phyloP scores from a whole-genome alignment of 2,888 invertebrate species.

The Neuroscelio doddi region DNA sequence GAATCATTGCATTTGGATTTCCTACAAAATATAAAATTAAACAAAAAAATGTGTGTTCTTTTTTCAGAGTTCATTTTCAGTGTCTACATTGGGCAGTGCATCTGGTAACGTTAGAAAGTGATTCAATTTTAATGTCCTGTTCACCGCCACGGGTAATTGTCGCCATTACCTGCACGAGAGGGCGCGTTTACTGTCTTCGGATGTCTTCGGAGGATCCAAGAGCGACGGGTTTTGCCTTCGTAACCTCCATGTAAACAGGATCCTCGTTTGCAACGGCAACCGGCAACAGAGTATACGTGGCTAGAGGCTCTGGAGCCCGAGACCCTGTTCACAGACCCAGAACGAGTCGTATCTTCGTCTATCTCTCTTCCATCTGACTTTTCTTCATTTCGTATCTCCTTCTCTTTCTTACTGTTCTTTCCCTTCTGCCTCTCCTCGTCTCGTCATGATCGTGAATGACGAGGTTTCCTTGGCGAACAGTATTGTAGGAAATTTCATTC shows the following conservation, averaged over 20 bases:
- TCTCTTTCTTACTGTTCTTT: background rate
- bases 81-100: slow-evolving; percentile 23
- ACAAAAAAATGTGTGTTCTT: slow-evolving; percentile 8
- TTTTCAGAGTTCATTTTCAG: no score
- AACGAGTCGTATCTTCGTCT: slow-evolving; percentile 14
- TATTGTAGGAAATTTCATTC: slow-evolving; percentile 33
- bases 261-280: slow-evolving; percentile 58
- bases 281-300: slow-evolving; percentile 47
- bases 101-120: slow-evolving; percentile 44
- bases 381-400: background rate
- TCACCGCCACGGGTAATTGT: slow-evolving; percentile 63
- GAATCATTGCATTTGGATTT: background rate
- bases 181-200: slow-evolving; percentile 60
- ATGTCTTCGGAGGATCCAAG: slow-evolving; percentile 53
- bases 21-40: slow-evolving; percentile 6
- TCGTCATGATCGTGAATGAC: slow-evolving; percentile 31
- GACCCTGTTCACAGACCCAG: slow-evolving; percentile 7
- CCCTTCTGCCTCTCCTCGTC: slow-evolving; percentile 8
- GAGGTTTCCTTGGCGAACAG: slow-evolving; percentile 40
- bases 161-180: slow-evolving; percentile 66
- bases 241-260: slow-evolving; percentile 60
- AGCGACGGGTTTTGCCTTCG: slow-evolving; percentile 55
- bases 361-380: background rate
- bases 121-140: slow-evolving; percentile 66
- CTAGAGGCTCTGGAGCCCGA: slow-evolving; percentile 17